A percentile compares a stretch with the other conserved stretches of the same genome.
Conservation (phyloP, 2,888 invertebrate genomes). For the Actias luna region DNA sequence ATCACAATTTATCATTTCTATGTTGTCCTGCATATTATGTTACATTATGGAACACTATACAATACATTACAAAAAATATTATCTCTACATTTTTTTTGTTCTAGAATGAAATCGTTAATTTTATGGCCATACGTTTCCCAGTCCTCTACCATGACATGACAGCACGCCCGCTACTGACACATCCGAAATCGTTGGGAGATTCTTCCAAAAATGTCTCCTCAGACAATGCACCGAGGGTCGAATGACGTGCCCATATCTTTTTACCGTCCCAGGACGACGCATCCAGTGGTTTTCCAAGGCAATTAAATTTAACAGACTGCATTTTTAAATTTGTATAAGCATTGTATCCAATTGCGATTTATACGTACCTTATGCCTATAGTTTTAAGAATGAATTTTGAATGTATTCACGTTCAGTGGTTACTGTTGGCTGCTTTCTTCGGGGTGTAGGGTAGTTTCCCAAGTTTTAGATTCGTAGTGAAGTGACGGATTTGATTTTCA, state of each 20-base stretch:
- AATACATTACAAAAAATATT: background rate
- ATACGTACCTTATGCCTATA: constrained; percentile 25
- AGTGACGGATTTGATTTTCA: constrained; percentile 66
- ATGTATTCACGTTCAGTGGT: constrained; percentile 21
- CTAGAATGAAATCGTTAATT: constrained; percentile 20
- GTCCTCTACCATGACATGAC: constrained; percentile 59
- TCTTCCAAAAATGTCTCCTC: constrained; percentile 65
- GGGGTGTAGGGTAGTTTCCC: constrained; percentile 38
- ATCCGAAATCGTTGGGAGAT: constrained; percentile 77
- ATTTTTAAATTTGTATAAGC: constrained; percentile 20
- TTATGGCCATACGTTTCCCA: constrained; percentile 46
- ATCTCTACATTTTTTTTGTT: background rate
- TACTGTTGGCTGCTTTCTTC: constrained; percentile 20
- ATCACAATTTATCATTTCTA: no score
- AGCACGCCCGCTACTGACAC: constrained; percentile 67
- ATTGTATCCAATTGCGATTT: constrained; percentile 22
- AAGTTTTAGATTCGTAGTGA: constrained; percentile 56
- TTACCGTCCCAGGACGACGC: background rate
- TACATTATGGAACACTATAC: no score
- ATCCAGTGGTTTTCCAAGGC: background rate
- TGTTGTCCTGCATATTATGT: no score
- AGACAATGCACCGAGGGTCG: constrained; percentile 62
- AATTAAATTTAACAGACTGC: constrained; percentile 11
- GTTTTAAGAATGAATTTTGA: constrained; percentile 36
- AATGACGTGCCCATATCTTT: constrained; percentile 27